Conservation (phyloP, 2,797 vertebrate species). For the Phoeniculus purpureus region DNA sequence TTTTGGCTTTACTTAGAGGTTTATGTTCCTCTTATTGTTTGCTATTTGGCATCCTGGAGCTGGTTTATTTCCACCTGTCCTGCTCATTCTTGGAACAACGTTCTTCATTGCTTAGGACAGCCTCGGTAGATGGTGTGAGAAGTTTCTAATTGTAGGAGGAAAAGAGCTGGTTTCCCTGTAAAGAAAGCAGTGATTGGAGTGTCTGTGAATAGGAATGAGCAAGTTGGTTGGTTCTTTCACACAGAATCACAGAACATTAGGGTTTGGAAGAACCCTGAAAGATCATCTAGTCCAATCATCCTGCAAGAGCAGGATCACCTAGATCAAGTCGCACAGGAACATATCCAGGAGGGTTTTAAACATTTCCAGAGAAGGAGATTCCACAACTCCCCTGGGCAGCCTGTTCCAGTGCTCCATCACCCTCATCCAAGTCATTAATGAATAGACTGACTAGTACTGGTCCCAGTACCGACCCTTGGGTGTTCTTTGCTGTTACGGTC, state of each 20-base stretch:
- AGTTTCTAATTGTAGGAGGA: conserved; percentile 8
- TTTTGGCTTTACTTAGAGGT: conserved; percentile 17
- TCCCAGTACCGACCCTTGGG: too few relatives aligned
- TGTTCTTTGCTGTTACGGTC: neutral
- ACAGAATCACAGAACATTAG: too few relatives aligned
- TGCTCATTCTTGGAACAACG: neutral
- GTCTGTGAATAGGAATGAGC: neutral
- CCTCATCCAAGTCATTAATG: too few relatives aligned
- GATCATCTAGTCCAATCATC: too few relatives aligned
- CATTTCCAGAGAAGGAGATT: too few relatives aligned
- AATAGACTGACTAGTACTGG: too few relatives aligned
- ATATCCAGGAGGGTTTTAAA: too few relatives aligned
- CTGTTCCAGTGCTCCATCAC: too few relatives aligned
- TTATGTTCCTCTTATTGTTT: conserved; percentile 23
- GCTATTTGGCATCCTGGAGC: conserved; percentile 15
- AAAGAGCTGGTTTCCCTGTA: neutral
- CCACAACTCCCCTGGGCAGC: too few relatives aligned
- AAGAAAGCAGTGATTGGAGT: neutral
- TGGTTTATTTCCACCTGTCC: conserved; percentile 37
- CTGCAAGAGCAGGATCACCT: too few relatives aligned
- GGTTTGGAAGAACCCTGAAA: too few relatives aligned
- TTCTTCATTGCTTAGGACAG: neutral
- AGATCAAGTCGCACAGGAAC: too few relatives aligned
- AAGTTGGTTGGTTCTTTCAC: neutral
- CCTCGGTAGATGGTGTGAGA: conserved; percentile 1